These are phyloP conservation scores for Lampropteryx suffumata DNA, from an alignment of 2,888 invertebrate species.

Conservation along the genomic window DNA sequence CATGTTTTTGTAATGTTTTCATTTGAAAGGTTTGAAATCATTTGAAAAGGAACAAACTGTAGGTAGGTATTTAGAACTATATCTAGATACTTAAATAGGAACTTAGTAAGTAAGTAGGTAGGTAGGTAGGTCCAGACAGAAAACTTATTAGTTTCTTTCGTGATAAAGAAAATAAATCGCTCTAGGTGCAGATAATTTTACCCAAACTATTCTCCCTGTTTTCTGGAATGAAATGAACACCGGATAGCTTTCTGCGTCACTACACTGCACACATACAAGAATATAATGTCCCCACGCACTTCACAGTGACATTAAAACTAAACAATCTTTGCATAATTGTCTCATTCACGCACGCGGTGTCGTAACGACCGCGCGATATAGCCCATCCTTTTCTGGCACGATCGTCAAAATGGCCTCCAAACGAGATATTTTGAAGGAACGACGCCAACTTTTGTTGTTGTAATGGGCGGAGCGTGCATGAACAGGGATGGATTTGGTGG, in stretches of 20 bases:
- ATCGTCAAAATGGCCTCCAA: constrained; percentile 83
- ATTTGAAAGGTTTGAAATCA: too few relatives aligned
- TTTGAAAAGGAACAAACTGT: too few relatives aligned
- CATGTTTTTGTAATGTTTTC: too few relatives aligned
- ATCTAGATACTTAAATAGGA: too few relatives aligned
- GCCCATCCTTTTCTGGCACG: constrained; percentile 69
- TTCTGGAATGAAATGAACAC: constrained; percentile 19
- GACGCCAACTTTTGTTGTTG: constrained; percentile 81
- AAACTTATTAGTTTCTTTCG: too few relatives aligned
- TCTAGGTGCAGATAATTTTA: background rate
- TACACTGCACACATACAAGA: constrained; percentile 48
- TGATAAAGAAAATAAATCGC: too few relatives aligned
- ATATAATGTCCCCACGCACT: constrained; percentile 61
- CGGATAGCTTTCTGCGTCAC: constrained; percentile 30
- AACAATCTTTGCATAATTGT: constrained; percentile 80
- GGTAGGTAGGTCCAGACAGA: too few relatives aligned
- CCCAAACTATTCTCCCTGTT: background rate
- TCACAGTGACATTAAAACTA: constrained; percentile 72
- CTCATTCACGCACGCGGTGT: constrained; percentile 74
- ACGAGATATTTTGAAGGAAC: constrained; percentile 83
- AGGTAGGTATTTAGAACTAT: too few relatives aligned
- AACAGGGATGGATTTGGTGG: constrained; percentile 61
- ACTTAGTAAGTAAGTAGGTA: too few relatives aligned
- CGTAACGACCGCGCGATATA: constrained; percentile 50
- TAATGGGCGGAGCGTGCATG: constrained; percentile 81